Evolutionary conservation across 2,797 vertebrate species (phyloP).

Genomic region (Apogon hyalosoma): DNA sequence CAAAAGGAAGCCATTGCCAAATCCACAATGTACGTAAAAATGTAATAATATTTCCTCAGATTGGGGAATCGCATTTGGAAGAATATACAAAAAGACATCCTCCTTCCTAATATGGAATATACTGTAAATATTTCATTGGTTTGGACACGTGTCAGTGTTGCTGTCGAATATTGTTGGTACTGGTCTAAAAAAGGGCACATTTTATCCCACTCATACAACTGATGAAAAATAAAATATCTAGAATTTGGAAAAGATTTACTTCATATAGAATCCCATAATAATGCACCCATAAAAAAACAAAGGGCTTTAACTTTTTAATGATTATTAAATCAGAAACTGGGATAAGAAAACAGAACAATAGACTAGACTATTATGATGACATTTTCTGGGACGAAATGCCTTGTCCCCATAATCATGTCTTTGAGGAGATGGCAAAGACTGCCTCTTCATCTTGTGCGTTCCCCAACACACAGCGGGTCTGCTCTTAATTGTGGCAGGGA

Average conservation of each 20-base stretch:
- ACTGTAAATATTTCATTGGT: slow-evolving; percentile 40
- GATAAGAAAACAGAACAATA: slow-evolving; percentile 56
- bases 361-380: slow-evolving; percentile 39
- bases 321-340: slow-evolving; percentile 39
- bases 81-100: slow-evolving; percentile 54
- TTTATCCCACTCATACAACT: slow-evolving; percentile 16
- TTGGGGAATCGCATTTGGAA: slow-evolving; percentile 66
- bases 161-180: slow-evolving; percentile 33
- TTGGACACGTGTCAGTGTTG: slow-evolving; percentile 30
- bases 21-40: slow-evolving; percentile 72
- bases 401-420: slow-evolving; percentile 55
- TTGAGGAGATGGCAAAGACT: slow-evolving; percentile 62
- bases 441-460: slow-evolving; percentile 73
- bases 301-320: slow-evolving; percentile 23
- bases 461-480: slow-evolving; percentile 70
- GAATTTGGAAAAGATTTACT: slow-evolving; percentile 17
- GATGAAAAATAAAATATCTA: slow-evolving; percentile 1
- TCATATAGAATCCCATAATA: slow-evolving; percentile 6
- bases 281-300: slow-evolving; percentile 13
- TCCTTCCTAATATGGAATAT: slow-evolving; percentile 39
- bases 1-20: slow-evolving; percentile 62
- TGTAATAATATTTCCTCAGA: slow-evolving; percentile 67
- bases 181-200: slow-evolving; percentile 12
- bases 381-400: slow-evolving; percentile 62
- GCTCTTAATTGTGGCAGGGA: slow-evolving; percentile 80